These are phyloP conservation scores for Pelosia muscerda DNA, from an alignment of 2,888 invertebrate species.

Conservation along the genomic window DNA sequence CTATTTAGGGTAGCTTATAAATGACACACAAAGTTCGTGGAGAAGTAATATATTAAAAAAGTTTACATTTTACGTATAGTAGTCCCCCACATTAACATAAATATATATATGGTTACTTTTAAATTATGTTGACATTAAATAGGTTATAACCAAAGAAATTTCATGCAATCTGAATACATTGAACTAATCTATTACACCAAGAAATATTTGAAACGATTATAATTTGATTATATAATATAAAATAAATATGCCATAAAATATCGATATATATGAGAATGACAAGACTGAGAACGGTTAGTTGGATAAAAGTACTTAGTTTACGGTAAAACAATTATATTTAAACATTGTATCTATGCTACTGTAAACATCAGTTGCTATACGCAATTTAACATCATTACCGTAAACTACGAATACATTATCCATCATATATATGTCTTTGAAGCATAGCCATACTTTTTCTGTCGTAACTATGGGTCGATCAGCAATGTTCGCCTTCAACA, in stretches of 20 bases:
- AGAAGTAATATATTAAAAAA: not conserved
- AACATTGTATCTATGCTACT: not conserved
- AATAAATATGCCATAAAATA: not conserved
- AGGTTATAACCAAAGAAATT: too few relatives aligned
- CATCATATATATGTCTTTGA: not conserved
- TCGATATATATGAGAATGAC: not conserved
- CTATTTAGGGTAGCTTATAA: not conserved
- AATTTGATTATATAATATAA: too few relatives aligned
- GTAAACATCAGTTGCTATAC: not conserved
- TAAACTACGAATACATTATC: not conserved
- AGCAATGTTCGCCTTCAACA: too few relatives aligned
- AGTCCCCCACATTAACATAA: conserved; percentile 6
- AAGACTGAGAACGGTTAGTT: not conserved
- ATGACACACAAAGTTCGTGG: not conserved
- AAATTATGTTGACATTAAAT: too few relatives aligned
- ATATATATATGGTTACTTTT: too few relatives aligned
- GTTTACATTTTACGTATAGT: not conserved
- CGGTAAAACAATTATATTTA: not conserved
- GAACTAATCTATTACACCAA: too few relatives aligned
- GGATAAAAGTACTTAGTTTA: not conserved
- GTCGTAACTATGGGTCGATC: too few relatives aligned
- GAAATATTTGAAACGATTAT: too few relatives aligned
- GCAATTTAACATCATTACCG: not conserved
- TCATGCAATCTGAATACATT: too few relatives aligned
- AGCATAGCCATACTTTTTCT: too few relatives aligned